Conservation (phyloP, 1,140 invertebrate species). For the Dysdera silvatica region DNA sequence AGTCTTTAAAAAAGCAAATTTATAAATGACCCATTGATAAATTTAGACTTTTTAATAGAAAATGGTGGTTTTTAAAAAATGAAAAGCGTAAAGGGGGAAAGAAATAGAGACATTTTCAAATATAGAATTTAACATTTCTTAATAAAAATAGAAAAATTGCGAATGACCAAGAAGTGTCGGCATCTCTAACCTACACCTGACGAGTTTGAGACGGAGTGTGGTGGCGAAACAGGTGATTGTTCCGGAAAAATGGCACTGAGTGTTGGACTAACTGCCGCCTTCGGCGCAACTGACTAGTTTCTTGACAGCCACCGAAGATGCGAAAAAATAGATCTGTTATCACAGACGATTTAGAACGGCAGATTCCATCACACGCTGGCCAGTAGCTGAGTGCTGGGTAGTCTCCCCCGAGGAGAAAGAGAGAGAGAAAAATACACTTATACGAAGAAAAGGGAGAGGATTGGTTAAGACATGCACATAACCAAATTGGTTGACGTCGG, state of each 20-base stretch:
- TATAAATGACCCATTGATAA: too few species aligned
- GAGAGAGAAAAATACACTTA: neutral
- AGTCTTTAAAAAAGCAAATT: too few species aligned
- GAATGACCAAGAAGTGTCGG: constrained; percentile 4
- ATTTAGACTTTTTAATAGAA: too few species aligned
- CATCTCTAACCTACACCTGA: neutral
- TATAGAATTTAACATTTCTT: neutral
- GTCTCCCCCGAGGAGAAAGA: neutral
- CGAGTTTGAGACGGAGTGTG: neutral
- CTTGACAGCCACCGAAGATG: constrained; percentile 15
- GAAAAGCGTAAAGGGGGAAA: too few species aligned
- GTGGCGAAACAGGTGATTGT: neutral
- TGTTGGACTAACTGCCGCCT: constrained; percentile 6
- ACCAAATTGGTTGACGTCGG: neutral
- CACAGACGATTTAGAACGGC: constrained; percentile 11
- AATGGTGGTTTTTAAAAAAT: too few species aligned
- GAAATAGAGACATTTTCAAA: neutral
- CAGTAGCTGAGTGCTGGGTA: neutral
- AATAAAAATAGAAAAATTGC: constrained; percentile 20
- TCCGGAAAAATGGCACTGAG: constrained; percentile 19
- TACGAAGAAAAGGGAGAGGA: neutral
- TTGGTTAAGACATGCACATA: constrained; percentile 6
- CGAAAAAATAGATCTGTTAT: constrained; percentile 31
- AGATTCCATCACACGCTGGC: neutral
- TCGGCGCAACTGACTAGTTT: constrained; percentile 23